Evolutionary conservation across 2,888 invertebrate species (phyloP), one percentile per base, ranked within the genome.

Genomic region (Stratiomys singularior): DNA sequence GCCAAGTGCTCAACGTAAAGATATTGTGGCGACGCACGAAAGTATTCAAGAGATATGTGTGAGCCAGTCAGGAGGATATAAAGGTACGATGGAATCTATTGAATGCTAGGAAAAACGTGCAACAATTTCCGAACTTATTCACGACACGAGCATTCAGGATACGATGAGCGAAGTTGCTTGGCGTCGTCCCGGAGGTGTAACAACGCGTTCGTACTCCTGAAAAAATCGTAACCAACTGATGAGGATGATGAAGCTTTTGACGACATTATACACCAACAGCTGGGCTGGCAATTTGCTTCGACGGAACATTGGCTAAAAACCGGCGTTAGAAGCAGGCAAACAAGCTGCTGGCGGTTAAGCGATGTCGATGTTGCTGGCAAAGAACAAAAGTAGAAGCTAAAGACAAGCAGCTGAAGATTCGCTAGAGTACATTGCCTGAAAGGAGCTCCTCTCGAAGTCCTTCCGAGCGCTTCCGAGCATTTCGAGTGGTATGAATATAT

Each of bases 191-290:
- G 60, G 18, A 60, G 60, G 60, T 60, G 60, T 60, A 60, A 60
- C 37, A 37, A 74, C 74, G 69, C 78, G 71, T 77, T 76, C 79
- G 79, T 25, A 76, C 77, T 76, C 76, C 76, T 77, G 79, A 77
- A 79, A 78, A 79, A 76, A 77, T 77, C 76, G 77, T 77, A 76
- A 79, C 79, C 71, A 79, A 79, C 79, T 79, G 79, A 79, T 79
- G 79, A 77, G 77, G 77, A 77, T 79, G 79, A 60, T 74, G 74
- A 77, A 79, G 79, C 79, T 79, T 79, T 74, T 76, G 64, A 79
- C 77, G 79, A 79, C 77, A 76, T 63, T 74, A 37, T 58, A 56
- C 60, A 74, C 69, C 37, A 60, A 78, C 76, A 77, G 76, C 76
- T 71, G 76, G 25, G 52, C 47, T 67, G 63, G 27, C 37, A 7